These are phyloP conservation scores for Sus cebifrons DNA, from an alignment of 2,797 vertebrate species.

Conservation along the genomic window DNA sequence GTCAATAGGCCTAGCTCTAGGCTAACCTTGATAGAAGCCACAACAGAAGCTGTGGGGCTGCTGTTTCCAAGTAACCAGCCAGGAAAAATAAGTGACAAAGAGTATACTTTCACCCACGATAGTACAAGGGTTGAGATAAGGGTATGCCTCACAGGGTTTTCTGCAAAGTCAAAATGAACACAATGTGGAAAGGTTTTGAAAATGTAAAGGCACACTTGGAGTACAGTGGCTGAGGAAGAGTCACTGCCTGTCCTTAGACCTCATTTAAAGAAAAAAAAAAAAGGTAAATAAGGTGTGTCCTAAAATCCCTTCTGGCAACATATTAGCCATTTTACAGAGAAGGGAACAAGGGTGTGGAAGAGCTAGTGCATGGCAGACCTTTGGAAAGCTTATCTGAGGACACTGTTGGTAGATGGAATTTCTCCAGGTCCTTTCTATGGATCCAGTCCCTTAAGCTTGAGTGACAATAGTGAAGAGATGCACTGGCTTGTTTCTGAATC, in stretches of 20 bases:
- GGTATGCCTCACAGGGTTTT: neutral
- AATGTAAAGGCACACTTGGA: neutral
- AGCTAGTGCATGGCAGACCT: no score
- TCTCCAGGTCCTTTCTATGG: neutral
- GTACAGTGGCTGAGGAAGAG: neutral
- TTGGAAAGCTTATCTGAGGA: neutral
- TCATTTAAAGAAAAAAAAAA: neutral
- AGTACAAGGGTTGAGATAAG: neutral
- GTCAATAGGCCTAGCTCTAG: neutral
- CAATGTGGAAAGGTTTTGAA: neutral
- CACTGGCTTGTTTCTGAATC: neutral
- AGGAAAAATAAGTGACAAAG: neutral
- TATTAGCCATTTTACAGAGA: neutral
- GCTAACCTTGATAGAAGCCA: neutral
- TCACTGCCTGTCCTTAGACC: neutral
- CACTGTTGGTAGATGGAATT: neutral
- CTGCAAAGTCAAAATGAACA: neutral
- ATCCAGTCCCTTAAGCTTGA: neutral
- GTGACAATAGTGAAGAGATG: neutral
- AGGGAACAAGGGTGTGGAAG: neutral
- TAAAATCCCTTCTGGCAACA: neutral
- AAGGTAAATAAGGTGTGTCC: neutral
- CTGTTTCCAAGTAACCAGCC: neutral
- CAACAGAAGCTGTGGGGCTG: neutral
- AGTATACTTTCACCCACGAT: neutral